A percentile compares a stretch with the other conserved stretches of the same genome.
phyloP scores from a whole-genome alignment of 2,797 vertebrate genomes.

The Dermochelys coriacea region DNA sequence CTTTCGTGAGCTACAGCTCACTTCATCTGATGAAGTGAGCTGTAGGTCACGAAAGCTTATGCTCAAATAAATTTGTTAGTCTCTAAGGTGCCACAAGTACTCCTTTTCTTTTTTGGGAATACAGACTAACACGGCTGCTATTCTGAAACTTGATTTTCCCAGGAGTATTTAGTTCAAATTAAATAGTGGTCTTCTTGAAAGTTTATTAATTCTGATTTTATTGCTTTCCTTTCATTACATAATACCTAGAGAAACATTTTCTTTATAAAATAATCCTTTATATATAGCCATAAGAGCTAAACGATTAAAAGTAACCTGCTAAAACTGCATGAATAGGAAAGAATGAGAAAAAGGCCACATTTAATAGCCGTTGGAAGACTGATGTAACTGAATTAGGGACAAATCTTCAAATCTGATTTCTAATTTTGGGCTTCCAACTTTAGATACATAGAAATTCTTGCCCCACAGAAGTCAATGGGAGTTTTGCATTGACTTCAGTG shows the following conservation, averaged over 20 bases:
- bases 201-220: neutral
- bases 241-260: neutral
- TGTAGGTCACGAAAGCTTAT: too few species aligned
- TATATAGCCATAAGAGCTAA: neutral
- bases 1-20: too few species aligned
- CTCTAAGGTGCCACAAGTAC: too few species aligned
- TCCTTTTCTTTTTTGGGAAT: too few species aligned
- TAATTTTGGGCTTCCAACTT: neutral
- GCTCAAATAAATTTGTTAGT: too few species aligned
- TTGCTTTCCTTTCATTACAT: neutral
- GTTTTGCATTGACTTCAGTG: neutral
- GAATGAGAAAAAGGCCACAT: neutral
- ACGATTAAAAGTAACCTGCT: neutral
- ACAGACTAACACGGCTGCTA: too few species aligned
- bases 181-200: neutral
- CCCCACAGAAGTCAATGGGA: too few species aligned
- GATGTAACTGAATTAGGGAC: neutral
- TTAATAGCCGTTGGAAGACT: neutral
- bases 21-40: too few species aligned
- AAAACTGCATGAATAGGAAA: neutral
- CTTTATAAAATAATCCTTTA: neutral
- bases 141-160: neutral
- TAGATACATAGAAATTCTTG: neutral
- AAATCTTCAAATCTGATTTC: neutral
- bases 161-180: conserved; percentile 14